Conservation (phyloP, 2,888 invertebrate species). For the Merodon equestris region DNA sequence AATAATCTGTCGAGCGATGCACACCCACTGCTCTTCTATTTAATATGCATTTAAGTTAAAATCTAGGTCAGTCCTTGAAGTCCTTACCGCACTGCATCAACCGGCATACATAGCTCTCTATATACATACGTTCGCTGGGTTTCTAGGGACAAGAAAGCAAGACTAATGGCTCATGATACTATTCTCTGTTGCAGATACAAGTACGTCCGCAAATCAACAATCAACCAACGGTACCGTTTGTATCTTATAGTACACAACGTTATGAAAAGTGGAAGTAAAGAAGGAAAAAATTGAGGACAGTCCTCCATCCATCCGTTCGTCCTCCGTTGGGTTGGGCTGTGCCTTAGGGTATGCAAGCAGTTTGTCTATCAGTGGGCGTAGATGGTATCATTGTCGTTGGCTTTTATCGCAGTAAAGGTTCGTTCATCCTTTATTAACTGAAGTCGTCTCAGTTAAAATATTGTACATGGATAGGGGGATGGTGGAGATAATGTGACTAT, state of each 20-base stretch:
- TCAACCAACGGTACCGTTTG: slow-evolving; percentile 10
- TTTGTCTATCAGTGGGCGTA: too few species aligned
- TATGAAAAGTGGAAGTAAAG: slow-evolving; percentile 11
- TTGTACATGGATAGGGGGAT: too few species aligned
- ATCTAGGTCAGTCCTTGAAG: slow-evolving; percentile 43
- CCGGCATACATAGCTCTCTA: too few species aligned
- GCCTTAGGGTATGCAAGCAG: too few species aligned
- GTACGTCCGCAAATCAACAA: slow-evolving; percentile 49
- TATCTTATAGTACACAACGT: too few species aligned
- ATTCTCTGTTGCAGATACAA: slow-evolving; percentile 45
- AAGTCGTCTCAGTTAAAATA: too few species aligned
- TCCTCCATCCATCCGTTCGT: neutral
- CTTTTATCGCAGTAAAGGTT: too few species aligned
- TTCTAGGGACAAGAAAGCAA: slow-evolving; percentile 28
- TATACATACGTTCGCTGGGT: too few species aligned
- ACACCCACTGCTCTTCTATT: neutral
- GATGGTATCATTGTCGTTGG: too few species aligned
- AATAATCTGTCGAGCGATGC: neutral
- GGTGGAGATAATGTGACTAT: too few species aligned
- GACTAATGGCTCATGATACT: slow-evolving; percentile 57
- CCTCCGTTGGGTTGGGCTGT: too few species aligned
- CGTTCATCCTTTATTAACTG: too few species aligned
- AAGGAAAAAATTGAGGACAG: slow-evolving; percentile 11
- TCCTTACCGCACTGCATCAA: slow-evolving; percentile 29
- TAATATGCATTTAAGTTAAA: slow-evolving; percentile 27